phyloP scores from a whole-genome alignment of 2,888 invertebrate species.

The Stratiomys singularior region DNA sequence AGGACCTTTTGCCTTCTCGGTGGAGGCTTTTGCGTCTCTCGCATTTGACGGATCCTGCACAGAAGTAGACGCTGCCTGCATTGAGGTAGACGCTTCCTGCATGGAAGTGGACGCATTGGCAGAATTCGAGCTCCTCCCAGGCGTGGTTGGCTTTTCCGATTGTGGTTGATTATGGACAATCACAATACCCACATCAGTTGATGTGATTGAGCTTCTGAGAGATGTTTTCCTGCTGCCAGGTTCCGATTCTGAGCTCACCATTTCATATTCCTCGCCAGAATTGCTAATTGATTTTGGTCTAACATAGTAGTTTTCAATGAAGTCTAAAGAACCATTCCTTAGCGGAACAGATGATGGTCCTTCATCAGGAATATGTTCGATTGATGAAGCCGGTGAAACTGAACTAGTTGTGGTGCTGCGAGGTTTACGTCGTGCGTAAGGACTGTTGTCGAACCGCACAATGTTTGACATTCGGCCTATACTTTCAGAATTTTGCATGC shows the following conservation, averaged over 20 bases:
- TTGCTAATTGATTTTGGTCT: conserved; percentile 39
- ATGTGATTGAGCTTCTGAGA: conserved; percentile 19
- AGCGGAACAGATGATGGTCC: conserved; percentile 25
- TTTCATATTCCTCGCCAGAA: conserved; percentile 41
- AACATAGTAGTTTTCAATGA: conserved; percentile 36
- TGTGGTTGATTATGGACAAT: conserved; percentile 28
- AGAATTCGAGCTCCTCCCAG: not conserved
- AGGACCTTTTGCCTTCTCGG: not conserved
- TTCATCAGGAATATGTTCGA: conserved; percentile 3
- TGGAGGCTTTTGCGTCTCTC: too few species aligned
- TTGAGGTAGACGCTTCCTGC: too few species aligned
- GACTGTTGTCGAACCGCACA: conserved; percentile 63
- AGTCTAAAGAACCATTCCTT: conserved; percentile 31
- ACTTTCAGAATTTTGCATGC: conserved; percentile 54
- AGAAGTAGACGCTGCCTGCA: too few species aligned
- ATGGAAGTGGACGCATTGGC: not conserved
- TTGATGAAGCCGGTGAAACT: not conserved
- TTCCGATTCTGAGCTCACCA: conserved; percentile 21
- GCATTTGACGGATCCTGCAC: too few species aligned
- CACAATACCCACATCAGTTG: conserved; percentile 24
- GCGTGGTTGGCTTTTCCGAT: not conserved
- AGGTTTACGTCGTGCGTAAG: conserved; percentile 58
- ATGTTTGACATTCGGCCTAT: conserved; percentile 64
- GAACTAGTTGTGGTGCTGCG: conserved; percentile 31
- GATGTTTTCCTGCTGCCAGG: conserved; percentile 27